Percentiles rank a stretch among this genome's conserved stretches.
Evolutionary conservation across 2,797 vertebrate genomes (phyloP).

Genomic region (Tangara arthus): DNA sequence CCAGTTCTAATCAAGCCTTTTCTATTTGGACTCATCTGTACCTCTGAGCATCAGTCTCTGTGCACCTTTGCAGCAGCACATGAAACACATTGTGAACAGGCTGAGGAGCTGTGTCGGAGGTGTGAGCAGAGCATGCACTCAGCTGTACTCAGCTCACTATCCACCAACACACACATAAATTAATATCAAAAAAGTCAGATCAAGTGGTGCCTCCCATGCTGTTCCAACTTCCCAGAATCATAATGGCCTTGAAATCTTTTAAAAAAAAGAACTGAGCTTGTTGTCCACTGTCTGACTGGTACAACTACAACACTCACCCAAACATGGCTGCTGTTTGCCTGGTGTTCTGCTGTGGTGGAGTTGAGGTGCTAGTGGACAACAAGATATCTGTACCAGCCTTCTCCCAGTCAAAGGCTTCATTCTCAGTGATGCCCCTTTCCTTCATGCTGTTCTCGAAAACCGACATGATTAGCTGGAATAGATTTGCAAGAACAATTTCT

Average conservation of each 20-base stretch:
- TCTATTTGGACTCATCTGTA: not conserved
- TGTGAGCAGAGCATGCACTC: not conserved
- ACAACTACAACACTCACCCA: slow-evolving; percentile 79
- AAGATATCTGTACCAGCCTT: slow-evolving; percentile 89
- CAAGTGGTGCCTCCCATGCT: not conserved
- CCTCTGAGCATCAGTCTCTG: not conserved
- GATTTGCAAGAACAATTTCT: not conserved
- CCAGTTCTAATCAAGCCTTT: not conserved
- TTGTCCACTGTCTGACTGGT: not conserved
- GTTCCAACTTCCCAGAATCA: not conserved
- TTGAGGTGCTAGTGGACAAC: slow-evolving; percentile 88
- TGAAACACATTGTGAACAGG: not conserved
- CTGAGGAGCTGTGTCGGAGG: not conserved
- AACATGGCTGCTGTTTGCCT: slow-evolving; percentile 94
- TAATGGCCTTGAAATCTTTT: not conserved
- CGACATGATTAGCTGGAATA: slow-evolving; percentile 92
- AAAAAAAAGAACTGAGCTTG: not conserved
- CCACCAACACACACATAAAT: not conserved
- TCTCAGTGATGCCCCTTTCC: slow-evolving; percentile 93
- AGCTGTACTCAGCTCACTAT: not conserved
- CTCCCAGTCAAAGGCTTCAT: slow-evolving; percentile 98
- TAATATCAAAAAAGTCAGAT: not conserved
- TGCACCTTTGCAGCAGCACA: not conserved
- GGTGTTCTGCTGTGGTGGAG: slow-evolving; percentile 92
- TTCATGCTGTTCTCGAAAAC: slow-evolving; percentile 99